phyloP scores from a whole-genome alignment of 2,797 vertebrate genomes.

The Columba guinea region DNA sequence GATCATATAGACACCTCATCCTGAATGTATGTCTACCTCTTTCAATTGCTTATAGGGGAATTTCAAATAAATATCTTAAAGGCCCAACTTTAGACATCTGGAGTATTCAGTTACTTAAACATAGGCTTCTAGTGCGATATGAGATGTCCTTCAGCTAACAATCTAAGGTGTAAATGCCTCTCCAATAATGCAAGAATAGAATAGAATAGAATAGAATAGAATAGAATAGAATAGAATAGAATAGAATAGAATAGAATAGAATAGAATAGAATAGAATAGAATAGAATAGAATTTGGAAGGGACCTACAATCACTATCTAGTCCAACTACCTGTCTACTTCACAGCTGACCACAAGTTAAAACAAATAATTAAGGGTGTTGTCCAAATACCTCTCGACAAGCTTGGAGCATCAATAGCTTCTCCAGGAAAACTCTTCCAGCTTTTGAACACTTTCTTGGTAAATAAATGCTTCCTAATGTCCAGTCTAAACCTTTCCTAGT shows the following conservation, averaged over 20 bases:
- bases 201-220: not conserved
- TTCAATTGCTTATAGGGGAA: not conserved
- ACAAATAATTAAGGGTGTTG: too few species aligned
- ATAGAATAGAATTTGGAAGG: not conserved
- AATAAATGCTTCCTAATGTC: not conserved
- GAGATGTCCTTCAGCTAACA: not conserved
- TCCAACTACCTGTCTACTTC: too few species aligned
- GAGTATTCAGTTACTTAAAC: not conserved
- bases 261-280: not conserved
- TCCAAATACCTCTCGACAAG: too few species aligned
- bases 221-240: not conserved
- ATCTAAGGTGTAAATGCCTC: accelerated
- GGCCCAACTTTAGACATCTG: not conserved
- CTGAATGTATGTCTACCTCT: not conserved
- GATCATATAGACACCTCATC: not conserved
- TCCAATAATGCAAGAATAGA: not conserved
- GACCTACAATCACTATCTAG: too few species aligned
- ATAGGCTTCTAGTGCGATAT: not conserved
- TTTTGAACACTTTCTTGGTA: too few species aligned
- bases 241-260: too few species aligned
- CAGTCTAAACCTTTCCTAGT: not conserved
- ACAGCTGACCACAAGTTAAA: too few species aligned
- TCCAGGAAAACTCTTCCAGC: too few species aligned
- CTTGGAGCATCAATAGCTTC: too few species aligned
- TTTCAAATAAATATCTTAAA: not conserved